A percentile compares a stretch with the other conserved stretches of the same genome.
Conservation (phyloP, 2,888 invertebrate species). For the Aporophyla nigra region DNA sequence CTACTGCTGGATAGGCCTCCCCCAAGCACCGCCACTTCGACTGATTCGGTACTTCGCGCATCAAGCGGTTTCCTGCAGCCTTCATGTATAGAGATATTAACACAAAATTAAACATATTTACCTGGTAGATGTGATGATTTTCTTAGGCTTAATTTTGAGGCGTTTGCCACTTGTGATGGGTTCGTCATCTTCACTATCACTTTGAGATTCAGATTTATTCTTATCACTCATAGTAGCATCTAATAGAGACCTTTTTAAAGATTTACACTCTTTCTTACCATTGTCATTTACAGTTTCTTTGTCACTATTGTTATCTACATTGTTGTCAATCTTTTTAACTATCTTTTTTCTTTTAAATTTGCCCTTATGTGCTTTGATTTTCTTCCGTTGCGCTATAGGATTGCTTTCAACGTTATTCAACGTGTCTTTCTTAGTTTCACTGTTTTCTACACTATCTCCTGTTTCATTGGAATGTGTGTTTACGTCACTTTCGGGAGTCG, state of each 20-base stretch:
- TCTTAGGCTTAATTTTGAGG: conserved; percentile 88
- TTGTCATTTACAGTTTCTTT: conserved; percentile 74
- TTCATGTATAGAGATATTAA: background rate
- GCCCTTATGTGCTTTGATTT: conserved; percentile 86
- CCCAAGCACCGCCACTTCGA: too few species aligned
- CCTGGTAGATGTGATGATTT: conserved; percentile 84
- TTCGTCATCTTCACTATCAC: conserved; percentile 86
- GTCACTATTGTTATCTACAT: conserved; percentile 70
- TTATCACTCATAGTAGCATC: conserved; percentile 84
- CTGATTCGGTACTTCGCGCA: too few species aligned
- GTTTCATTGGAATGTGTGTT: conserved; percentile 85
- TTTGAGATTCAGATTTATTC: conserved; percentile 87
- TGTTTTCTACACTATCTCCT: conserved; percentile 76
- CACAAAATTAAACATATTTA: conserved; percentile 62
- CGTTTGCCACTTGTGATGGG: conserved; percentile 84
- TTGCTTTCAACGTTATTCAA: conserved; percentile 68
- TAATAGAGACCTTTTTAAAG: conserved; percentile 83
- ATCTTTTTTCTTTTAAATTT: conserved; percentile 85
- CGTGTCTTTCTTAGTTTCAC: conserved; percentile 74
- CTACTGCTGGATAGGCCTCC: too few species aligned
- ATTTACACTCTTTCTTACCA: conserved; percentile 79
- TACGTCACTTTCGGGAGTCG: conserved; percentile 81
- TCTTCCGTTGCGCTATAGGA: conserved; percentile 82
- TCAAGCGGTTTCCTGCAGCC: too few species aligned
- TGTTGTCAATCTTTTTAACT: conserved; percentile 65